Conservation (phyloP, 2,797 vertebrate genomes). For the Neomorphus geoffroyi region DNA sequence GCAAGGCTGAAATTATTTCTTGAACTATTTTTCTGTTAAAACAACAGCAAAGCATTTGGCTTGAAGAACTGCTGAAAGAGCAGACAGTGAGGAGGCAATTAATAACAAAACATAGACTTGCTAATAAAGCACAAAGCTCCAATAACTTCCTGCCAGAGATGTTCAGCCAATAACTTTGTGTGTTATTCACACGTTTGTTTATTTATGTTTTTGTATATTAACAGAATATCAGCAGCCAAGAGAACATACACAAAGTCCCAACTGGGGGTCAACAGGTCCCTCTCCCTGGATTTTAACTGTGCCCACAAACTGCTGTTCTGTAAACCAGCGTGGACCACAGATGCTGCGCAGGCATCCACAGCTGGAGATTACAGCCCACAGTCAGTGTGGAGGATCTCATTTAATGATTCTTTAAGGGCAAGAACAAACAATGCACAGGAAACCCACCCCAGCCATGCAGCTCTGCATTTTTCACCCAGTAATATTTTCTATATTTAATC, state of each 20-base stretch:
- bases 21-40: background rate
- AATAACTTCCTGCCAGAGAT: background rate
- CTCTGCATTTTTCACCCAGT: background rate
- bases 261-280: background rate
- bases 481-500: too few species aligned
- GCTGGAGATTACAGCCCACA: background rate
- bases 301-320: background rate
- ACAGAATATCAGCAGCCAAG: fast-evolving
- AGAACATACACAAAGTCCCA: fast-evolving
- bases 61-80: background rate
- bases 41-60: background rate
- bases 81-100: background rate
- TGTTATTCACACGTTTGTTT: background rate
- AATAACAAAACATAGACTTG: background rate
- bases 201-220: background rate
- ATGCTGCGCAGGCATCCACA: fast-evolving
- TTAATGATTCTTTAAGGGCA: background rate
- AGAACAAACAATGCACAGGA: background rate
- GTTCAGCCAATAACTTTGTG: background rate
- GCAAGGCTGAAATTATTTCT: background rate
- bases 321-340: fast-evolving
- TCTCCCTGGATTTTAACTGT: background rate
- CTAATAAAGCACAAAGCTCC: background rate
- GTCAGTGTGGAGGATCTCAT: fast-evolving
- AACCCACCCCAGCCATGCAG: background rate